Conservation (phyloP, 1,140 invertebrate genomes). For the Rhopalosiphum maidis region DNA sequence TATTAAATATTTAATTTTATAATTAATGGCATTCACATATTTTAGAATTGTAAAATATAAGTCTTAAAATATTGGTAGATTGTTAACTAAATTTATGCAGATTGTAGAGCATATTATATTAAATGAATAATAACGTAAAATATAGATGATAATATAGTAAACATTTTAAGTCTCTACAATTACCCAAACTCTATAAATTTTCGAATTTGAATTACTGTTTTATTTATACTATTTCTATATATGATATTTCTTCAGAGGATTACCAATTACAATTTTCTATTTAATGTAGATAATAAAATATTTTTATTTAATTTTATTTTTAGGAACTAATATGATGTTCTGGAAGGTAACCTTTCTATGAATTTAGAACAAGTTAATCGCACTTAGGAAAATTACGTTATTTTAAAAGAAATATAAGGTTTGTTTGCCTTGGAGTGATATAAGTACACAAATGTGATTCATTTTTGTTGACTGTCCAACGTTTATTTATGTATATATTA, state of each 20-base stretch:
- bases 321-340: neutral
- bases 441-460: neutral
- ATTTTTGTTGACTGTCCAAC: constrained; percentile 37
- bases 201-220: neutral
- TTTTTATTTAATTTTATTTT: neutral
- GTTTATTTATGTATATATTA: constrained; percentile 37
- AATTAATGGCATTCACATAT: no score
- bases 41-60: no score
- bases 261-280: neutral
- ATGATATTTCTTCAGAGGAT: neutral
- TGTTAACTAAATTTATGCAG: neutral
- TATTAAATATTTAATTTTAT: neutral
- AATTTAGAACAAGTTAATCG: neutral
- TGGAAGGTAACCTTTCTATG: neutral
- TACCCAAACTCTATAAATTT: neutral
- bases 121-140: neutral
- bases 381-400: neutral
- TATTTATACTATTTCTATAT: neutral
- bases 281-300: neutral
- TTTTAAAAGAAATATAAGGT: neutral
- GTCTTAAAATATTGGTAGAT: neutral
- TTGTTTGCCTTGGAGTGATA: neutral
- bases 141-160: neutral
- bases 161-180: neutral
- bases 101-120: neutral